A percentile compares a stretch with the other conserved stretches of the same genome.
Evolutionary conservation across 2,797 vertebrate genomes (phyloP).

Genomic region (Siniperca undulata): DNA sequence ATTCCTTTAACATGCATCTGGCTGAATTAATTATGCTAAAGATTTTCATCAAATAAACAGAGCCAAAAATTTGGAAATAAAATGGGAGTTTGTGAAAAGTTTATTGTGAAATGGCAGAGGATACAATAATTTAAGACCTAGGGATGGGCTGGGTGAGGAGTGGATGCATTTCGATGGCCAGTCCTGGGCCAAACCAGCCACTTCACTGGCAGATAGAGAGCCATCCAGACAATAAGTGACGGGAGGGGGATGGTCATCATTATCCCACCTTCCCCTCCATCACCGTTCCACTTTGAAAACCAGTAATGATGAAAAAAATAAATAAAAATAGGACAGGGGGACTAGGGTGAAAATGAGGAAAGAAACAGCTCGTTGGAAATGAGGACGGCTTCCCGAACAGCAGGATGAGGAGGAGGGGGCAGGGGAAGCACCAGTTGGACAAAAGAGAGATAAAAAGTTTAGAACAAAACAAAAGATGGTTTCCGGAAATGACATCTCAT

Average conservation of each 20-base stretch:
- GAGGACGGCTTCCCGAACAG: slow-evolving; percentile 62
- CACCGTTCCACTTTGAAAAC: slow-evolving; percentile 72
- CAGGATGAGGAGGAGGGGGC: slow-evolving; percentile 37
- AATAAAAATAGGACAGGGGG: slow-evolving; percentile 46
- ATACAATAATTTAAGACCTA: slow-evolving; percentile 88
- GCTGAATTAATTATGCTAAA: background rate
- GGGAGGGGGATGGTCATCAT: slow-evolving; percentile 54
- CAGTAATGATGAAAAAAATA: slow-evolving; percentile 42
- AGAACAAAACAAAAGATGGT: slow-evolving; percentile 78
- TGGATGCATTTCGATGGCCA: slow-evolving; percentile 81
- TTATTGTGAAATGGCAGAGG: slow-evolving; percentile 89
- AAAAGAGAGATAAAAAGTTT: slow-evolving; percentile 66
- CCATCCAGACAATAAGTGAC: slow-evolving; percentile 57
- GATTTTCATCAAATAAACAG: slow-evolving; percentile 22
- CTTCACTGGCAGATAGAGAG: slow-evolving; percentile 70
- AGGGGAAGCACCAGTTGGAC: slow-evolving; percentile 73
- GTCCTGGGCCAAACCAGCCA: slow-evolving; percentile 83
- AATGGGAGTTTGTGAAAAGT: slow-evolving; percentile 84
- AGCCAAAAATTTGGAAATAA: slow-evolving; percentile 58
- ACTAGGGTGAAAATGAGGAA: slow-evolving; percentile 54
- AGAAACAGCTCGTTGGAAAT: slow-evolving; percentile 53
- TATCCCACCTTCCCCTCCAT: slow-evolving; percentile 67
- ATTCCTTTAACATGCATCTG: slow-evolving; percentile 8
- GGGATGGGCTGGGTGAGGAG: slow-evolving; percentile 71
- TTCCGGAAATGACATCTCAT: slow-evolving; percentile 86